Evolutionary conservation across 1,140 invertebrate species (phyloP).

Genomic region (Rhopalosiphum padi): DNA sequence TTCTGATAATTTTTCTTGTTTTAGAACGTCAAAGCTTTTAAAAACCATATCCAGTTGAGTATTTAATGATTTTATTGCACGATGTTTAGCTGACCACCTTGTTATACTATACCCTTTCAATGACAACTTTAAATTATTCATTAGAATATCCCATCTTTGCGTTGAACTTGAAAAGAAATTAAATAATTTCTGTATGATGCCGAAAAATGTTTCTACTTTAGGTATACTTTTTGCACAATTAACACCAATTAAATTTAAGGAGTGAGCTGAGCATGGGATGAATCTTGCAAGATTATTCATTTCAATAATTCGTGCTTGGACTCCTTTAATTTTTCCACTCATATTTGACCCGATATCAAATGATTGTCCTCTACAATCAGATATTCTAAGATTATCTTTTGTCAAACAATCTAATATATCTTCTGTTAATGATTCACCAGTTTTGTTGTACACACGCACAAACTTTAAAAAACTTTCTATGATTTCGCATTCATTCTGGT

Average conservation of each 20-base stretch:
- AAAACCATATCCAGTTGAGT: neutral
- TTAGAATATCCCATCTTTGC: slow-evolving; percentile 34
- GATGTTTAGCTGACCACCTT: slow-evolving; percentile 22
- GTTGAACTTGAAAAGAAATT: slow-evolving; percentile 41
- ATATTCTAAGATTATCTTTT: too few relatives aligned
- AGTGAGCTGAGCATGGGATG: slow-evolving; percentile 19
- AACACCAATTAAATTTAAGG: neutral
- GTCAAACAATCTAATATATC: too few relatives aligned
- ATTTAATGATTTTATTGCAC: slow-evolving; percentile 12
- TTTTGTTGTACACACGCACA: too few relatives aligned
- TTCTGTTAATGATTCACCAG: too few relatives aligned
- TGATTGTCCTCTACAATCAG: too few relatives aligned
- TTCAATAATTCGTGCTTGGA: slow-evolving; percentile 57
- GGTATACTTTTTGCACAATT: slow-evolving; percentile 32
- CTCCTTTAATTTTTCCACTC: too few relatives aligned
- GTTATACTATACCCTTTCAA: slow-evolving; percentile 22
- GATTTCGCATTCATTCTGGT: too few relatives aligned
- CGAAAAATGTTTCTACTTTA: slow-evolving; percentile 34
- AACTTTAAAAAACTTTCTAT: too few relatives aligned
- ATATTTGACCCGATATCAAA: too few relatives aligned
- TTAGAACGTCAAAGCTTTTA: slow-evolving; percentile 27
- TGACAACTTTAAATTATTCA: slow-evolving; percentile 30
- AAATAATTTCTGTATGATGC: slow-evolving; percentile 37
- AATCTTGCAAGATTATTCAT: slow-evolving; percentile 36
- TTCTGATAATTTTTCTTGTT: slow-evolving; percentile 40